Conservation (phyloP, 2,113 vertebrate genomes). For the Mormoops blainvillei region DNA sequence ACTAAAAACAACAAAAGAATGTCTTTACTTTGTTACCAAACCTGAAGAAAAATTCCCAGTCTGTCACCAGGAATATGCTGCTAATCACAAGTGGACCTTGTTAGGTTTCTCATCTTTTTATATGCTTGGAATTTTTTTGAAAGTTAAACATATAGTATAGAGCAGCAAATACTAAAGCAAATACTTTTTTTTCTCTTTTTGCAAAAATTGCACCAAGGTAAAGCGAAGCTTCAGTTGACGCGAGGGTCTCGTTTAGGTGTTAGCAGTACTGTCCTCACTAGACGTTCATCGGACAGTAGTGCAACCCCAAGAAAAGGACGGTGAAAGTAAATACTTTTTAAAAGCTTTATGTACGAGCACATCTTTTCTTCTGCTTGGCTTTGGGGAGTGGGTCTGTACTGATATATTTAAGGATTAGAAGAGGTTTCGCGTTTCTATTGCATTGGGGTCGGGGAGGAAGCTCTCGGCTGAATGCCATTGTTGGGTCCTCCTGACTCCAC, state of each 20-base stretch:
- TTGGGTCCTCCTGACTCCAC: neutral
- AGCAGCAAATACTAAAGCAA: neutral
- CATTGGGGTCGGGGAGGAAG: fast-evolving
- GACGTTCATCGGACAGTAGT: slow-evolving; percentile 86
- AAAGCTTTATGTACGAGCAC: neutral
- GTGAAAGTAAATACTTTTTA: no score
- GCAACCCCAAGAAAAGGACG: slow-evolving; percentile 95
- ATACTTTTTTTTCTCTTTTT: slow-evolving; percentile 68
- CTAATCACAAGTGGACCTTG: neutral
- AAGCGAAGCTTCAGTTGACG: slow-evolving; percentile 71
- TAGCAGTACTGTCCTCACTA: slow-evolving; percentile 91
- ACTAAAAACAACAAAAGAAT: neutral
- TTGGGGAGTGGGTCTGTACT: neutral
- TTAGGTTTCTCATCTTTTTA: neutral
- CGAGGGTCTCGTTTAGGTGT: slow-evolving; percentile 86
- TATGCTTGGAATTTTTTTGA: neutral
- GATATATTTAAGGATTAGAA: neutral
- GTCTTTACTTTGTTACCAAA: neutral
- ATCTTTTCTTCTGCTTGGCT: neutral
- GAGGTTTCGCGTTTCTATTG: neutral
- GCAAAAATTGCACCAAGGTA: slow-evolving; percentile 96
- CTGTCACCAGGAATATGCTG: neutral
- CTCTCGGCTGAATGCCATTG: neutral
- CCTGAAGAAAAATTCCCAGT: neutral
- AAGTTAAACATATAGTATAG: neutral